These are phyloP conservation scores for Drosophila repleta DNA, from an alignment of 1,140 invertebrate genomes.

Conservation along the genomic window DNA sequence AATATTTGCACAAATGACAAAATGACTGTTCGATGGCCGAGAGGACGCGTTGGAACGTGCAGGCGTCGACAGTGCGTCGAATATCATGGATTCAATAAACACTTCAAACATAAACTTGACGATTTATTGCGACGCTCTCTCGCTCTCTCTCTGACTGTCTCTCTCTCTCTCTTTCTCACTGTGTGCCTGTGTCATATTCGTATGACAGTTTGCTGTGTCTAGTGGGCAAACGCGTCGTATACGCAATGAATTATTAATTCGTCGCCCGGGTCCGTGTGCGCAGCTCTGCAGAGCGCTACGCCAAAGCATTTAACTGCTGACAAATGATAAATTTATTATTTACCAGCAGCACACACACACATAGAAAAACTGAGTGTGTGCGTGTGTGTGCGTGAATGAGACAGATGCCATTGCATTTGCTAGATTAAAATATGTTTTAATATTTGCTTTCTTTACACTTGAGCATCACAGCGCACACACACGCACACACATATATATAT, in stretches of 20 bases:
- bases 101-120: constrained; percentile 81
- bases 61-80: constrained; percentile 57
- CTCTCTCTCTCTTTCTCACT: no score
- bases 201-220: constrained; percentile 73
- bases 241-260: constrained; percentile 83
- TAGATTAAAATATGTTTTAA: constrained; percentile 82
- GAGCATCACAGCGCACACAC: constrained; percentile 11
- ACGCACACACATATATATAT: constrained; percentile 1
- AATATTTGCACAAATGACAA: constrained; percentile 61
- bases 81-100: constrained; percentile 82
- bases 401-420: constrained; percentile 57
- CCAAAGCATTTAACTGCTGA: constrained; percentile 77
- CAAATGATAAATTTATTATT: constrained; percentile 83
- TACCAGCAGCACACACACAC: constrained; percentile 57
- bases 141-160: no score
- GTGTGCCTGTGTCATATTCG: constrained; percentile 58
- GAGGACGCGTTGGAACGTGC: constrained; percentile 19
- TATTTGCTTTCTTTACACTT: constrained; percentile 73
- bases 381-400: constrained; percentile 5
- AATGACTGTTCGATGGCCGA: constrained; percentile 33
- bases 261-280: constrained; percentile 55
- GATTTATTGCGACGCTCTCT: constrained; percentile 78
- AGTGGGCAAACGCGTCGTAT: constrained; percentile 73
- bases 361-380: constrained; percentile 17
- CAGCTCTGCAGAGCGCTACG: constrained; percentile 50